These are phyloP conservation scores for Gymnoscopelus microlampas DNA, from an alignment of 2,797 vertebrate species.

Conservation along the genomic window DNA sequence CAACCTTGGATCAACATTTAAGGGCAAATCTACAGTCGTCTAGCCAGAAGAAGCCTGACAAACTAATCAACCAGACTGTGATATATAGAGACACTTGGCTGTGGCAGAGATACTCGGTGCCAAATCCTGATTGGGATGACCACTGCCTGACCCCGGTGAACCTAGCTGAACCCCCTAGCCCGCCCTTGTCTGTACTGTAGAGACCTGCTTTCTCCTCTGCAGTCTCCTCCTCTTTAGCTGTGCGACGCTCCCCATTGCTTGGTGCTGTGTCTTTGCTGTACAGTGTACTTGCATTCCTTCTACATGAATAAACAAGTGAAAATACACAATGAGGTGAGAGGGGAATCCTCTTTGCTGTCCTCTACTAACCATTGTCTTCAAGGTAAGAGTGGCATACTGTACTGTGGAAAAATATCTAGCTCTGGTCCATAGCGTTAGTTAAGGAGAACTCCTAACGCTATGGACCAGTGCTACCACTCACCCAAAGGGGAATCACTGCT, in stretches of 20 bases:
- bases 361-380: slow-evolving; percentile 14
- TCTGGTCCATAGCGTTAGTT: no score
- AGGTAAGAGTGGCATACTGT: no score
- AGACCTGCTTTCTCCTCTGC: slow-evolving; percentile 19
- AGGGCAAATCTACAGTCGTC: slow-evolving; percentile 34
- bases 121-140: slow-evolving; percentile 48
- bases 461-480: no score
- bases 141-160: slow-evolving; percentile 55
- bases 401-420: no score
- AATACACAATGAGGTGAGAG: slow-evolving; percentile 34
- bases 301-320: slow-evolving; percentile 84
- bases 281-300: slow-evolving; percentile 92
- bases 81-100: slow-evolving; percentile 47
- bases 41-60: slow-evolving; percentile 34
- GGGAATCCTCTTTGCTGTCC: slow-evolving; percentile 28
- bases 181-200: slow-evolving; percentile 51
- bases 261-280: slow-evolving; percentile 94
- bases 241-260: slow-evolving; percentile 86
- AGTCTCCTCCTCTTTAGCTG: slow-evolving; percentile 68
- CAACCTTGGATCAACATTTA: slow-evolving; percentile 23
- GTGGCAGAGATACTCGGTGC: slow-evolving; percentile 43
- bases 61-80: slow-evolving; percentile 42
- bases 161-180: not conserved
- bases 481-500: no score
- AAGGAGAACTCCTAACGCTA: no score